Base-by-base conservation (phyloP, 2,797 vertebrate genomes). In the Decapterus maruadsi region DNA sequence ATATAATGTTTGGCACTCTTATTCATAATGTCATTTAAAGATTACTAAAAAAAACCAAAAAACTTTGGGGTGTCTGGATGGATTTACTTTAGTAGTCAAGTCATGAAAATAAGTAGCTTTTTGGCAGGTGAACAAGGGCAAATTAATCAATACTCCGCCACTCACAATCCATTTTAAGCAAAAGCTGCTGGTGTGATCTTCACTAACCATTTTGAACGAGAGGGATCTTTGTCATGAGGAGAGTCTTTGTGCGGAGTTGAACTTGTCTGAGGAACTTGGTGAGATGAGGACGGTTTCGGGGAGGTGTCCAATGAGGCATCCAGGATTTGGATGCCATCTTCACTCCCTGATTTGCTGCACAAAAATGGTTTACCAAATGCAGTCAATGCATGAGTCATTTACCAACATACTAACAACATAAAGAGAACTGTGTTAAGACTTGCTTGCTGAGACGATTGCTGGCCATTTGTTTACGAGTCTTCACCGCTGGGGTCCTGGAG, bases 201-300 rank as follows among this genome's bases (percentile, higher is more conserved):
- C 31, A 82, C 84, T 48, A 4, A 93, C 93, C 90, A 92, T 80
- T 88, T 89, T 19, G 4, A 48, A 19, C 0, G 0, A 0, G 55
- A 4, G 5, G 51, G 19, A 11, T 1, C 2, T n/a, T 51, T 14
- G 2, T 43, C 20, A 8, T 16, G 19, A 72, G 48, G 8, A 0
- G 56, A 34, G 12, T 19, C n/a, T 31, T 71, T 91, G 1, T 80
- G 57, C 13, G 93, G 92, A 46, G 92, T 92, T 61, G 92, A 94
- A 68, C 85, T 85, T 0, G n/a, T 88, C 43, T 58, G 81, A 45
- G 80, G 88, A n/a, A 11, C 8, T 0, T 34, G 22, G 0, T 1
- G 13, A 55, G 0, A 1, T 53, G 45, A 8, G 22, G 19, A 29
- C n/a, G 1, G 11, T 10, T 1, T 43, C 2, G 83, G 40, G 0